Base-by-base conservation (phyloP, 2,113 vertebrate species). In the Syrrhaptes paradoxus region DNA sequence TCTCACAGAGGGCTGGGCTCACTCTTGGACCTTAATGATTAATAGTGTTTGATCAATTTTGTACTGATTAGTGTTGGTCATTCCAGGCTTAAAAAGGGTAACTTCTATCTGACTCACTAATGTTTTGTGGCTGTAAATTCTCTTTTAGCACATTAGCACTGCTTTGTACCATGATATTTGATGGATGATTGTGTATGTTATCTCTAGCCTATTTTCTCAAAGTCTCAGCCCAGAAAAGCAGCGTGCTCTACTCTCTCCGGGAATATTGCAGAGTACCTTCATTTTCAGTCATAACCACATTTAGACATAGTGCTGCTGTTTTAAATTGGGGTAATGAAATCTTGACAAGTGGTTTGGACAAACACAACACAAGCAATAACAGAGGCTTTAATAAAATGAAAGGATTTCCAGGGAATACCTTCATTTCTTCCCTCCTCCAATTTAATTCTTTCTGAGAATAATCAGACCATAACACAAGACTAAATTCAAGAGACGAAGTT, bases 291-390 rank as follows among this genome's bases (percentile, higher is more conserved):
- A 87, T 94, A 96, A 92, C 93, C 67, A 73, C 93, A 78, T 96
- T 95, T 85, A 86, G 87, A 89, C 90, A 73, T 78, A 91, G 87
- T 85, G 66, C 93, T 93, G 89, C 85, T 92, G 84, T 68, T 96
- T 96, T 95, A 97, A 97, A 96, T 96, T 95, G 94, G 75, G 61
- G 70, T 96, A 97, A 96, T 95, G 94, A 96, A 96, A 97, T 96
- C 85, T 96, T 95, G 91, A 96, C 96, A 94, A 96, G 89, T 82
- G 54, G 58, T 94, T 97, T 97, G 93, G 93, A 96, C 95, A 96
- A 97, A 96, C 85, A 96, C 89, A 97, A 92, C 91, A 92, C 77
- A 95, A 95, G 95, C 91, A 96, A 90, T 97, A 97, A 96, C 82
- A 94, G 95, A 90, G 51, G 41, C 88, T 94, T 96, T 85, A 95